Evolutionary conservation across 2,113 vertebrate genomes (phyloP).

Genomic region (Ophthalmolycus amberensis): DNA sequence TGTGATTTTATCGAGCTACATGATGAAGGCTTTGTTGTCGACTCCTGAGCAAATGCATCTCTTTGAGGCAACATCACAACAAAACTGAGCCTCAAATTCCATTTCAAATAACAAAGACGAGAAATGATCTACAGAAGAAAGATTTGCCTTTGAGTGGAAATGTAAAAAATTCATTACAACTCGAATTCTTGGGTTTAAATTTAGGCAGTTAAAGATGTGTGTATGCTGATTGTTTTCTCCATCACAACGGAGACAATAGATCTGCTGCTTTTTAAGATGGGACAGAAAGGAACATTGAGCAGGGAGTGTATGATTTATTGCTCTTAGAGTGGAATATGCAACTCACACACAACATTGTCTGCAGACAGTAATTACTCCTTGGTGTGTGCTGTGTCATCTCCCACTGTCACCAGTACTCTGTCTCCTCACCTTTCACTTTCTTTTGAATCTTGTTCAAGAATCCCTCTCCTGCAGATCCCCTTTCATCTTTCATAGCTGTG

Average conservation of each 20-base stretch:
- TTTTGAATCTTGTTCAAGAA: neutral
- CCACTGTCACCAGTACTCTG: neutral
- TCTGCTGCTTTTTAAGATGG: neutral
- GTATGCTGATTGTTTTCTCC: neutral
- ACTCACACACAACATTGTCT: conserved; percentile 12
- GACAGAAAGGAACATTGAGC: neutral
- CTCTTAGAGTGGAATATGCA: conserved; percentile 2
- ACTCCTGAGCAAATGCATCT: conserved; percentile 15
- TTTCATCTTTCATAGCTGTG: neutral
- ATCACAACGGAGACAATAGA: neutral
- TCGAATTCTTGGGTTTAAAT: conserved; percentile 10
- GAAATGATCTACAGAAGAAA: conserved; percentile 14
- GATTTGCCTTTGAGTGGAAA: neutral
- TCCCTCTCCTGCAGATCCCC: neutral
- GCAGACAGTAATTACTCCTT: conserved; percentile 1
- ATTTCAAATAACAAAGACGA: conserved; percentile 18
- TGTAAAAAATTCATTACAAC: neutral
- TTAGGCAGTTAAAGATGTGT: neutral
- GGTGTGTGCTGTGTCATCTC: neutral
- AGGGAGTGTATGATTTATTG: neutral
- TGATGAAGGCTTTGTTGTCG: conserved; percentile 30
- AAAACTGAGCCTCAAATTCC: conserved; percentile 16
- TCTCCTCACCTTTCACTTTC: neutral
- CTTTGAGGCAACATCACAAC: conserved; percentile 27
- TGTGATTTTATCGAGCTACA: conserved; percentile 30